Conservation (phyloP, 2,888 invertebrate genomes). For the Lycocerus yunnanus region DNA sequence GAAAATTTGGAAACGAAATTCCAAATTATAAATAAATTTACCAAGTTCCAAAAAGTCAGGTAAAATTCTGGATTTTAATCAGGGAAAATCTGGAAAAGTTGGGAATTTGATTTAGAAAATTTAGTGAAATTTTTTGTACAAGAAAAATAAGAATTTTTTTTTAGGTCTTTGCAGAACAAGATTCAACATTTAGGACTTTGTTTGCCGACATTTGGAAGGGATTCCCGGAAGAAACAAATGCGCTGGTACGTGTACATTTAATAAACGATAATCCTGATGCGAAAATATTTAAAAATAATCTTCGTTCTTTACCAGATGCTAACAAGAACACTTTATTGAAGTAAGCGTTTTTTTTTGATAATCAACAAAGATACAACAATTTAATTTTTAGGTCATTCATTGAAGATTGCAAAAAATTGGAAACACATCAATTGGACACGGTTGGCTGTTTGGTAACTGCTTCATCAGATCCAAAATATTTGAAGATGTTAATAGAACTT, state of each 20-base stretch:
- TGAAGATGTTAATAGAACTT: slow-evolving; percentile 16
- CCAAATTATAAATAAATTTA: too few relatives aligned
- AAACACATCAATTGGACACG: slow-evolving; percentile 7
- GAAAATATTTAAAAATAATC: slow-evolving; percentile 8
- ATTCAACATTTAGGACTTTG: slow-evolving; percentile 2
- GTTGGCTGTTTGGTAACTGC: neutral
- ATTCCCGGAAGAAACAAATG: slow-evolving; percentile 14
- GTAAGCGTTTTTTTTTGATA: slow-evolving; percentile 11
- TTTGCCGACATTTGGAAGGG: slow-evolving; percentile 12
- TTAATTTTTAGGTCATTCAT: slow-evolving; percentile 12
- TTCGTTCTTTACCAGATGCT: slow-evolving; percentile 12
- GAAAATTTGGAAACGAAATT: too few relatives aligned
- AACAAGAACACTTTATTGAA: slow-evolving; percentile 18
- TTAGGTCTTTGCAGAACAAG: slow-evolving; percentile 12
- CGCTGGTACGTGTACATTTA: slow-evolving; percentile 7
- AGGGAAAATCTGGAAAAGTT: too few relatives aligned
- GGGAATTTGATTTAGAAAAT: too few relatives aligned
- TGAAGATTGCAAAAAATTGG: slow-evolving; percentile 4
- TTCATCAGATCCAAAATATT: neutral
- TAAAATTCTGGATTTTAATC: too few relatives aligned
- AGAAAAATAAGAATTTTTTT: slow-evolving; percentile 12
- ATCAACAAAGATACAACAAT: neutral
- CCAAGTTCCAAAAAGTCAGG: too few relatives aligned
- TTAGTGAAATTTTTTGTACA: too few relatives aligned
- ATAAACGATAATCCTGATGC: neutral